phyloP scores from a whole-genome alignment of 2,797 vertebrate species.

The Cephalopachus bancanus region DNA sequence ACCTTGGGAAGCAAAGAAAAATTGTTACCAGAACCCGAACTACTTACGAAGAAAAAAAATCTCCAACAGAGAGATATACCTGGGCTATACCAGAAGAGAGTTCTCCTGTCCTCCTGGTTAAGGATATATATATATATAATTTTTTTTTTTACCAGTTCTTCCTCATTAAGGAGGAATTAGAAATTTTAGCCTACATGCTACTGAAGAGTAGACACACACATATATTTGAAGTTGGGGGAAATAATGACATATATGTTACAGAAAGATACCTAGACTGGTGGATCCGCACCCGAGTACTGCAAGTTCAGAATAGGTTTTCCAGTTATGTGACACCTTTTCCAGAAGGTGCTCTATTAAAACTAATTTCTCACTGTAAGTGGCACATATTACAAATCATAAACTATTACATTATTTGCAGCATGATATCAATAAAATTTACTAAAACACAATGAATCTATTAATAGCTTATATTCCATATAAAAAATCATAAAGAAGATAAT shows the following conservation, averaged over 20 bases:
- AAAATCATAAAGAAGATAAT: not conserved
- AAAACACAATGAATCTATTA: not conserved
- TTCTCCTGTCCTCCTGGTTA: not conserved
- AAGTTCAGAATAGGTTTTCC: not conserved
- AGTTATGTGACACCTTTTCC: not conserved
- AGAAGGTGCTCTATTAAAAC: not conserved
- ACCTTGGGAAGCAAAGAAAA: not conserved
- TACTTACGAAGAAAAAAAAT: not conserved
- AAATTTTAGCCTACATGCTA: conserved; percentile 34
- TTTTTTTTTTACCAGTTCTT: not conserved
- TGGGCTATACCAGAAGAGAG: not conserved
- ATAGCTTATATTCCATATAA: not conserved
- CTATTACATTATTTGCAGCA: not conserved
- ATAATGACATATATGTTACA: not conserved
- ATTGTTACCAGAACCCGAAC: not conserved
- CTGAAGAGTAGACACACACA: not conserved
- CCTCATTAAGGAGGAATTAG: not conserved
- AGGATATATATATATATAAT: not conserved
- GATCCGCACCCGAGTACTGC: not conserved
- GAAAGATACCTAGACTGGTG: not conserved
- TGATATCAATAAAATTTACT: not conserved
- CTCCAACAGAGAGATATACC: not conserved
- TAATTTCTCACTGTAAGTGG: not conserved
- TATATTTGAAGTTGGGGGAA: not conserved
- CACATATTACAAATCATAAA: not conserved